phyloP scores from a whole-genome alignment of 1,140 invertebrate genomes.

The Solenopsis fugax region DNA sequence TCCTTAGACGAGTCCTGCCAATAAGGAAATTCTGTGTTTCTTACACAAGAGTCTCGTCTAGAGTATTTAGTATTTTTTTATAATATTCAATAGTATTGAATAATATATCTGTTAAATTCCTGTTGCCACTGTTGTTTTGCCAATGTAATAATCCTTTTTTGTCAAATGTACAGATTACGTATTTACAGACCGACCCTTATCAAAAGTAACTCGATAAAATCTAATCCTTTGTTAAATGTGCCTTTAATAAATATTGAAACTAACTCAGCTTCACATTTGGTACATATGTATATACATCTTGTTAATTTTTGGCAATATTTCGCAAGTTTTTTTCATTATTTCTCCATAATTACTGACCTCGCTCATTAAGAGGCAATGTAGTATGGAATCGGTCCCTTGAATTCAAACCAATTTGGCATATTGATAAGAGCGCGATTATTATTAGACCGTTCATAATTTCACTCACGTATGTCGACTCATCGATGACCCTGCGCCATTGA shows the following conservation, averaged over 20 bases:
- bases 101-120: not conserved
- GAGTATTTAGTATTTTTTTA: not conserved
- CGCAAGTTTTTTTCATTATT: conserved; percentile 29
- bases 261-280: not conserved
- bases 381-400: conserved; percentile 64
- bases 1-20: conserved; percentile 69
- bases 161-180: not conserved
- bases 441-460: conserved; percentile 81
- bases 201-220: not conserved
- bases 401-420: conserved; percentile 77
- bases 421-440: conserved; percentile 81
- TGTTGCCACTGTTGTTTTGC: not conserved
- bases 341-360: conserved; percentile 75
- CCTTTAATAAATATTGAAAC: conserved; percentile 8
- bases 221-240: not conserved
- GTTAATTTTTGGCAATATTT: conserved; percentile 14
- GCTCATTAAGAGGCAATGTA: conserved; percentile 58
- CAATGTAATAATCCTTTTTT: not conserved
- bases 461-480: conserved; percentile 79
- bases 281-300: not conserved
- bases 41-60: not conserved
- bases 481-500: conserved; percentile 58
- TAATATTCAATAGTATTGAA: not conserved
- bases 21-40: not conserved
- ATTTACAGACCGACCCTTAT: not conserved